phyloP scores from a whole-genome alignment of 2,113 vertebrate species.

The Notechis scutatus region DNA sequence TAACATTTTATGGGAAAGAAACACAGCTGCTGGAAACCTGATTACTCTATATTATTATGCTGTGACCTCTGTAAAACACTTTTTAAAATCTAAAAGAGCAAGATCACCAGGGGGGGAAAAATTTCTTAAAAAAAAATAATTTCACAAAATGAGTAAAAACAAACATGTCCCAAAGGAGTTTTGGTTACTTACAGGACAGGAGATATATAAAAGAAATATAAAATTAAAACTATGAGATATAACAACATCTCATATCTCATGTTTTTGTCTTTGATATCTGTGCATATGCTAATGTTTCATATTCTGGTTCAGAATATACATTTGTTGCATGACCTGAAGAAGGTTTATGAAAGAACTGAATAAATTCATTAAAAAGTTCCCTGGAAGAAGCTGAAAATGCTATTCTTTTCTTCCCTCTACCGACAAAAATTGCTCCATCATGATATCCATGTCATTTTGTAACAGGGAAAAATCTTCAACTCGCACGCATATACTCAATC shows the following conservation, averaged over 20 bases:
- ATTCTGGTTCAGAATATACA: neutral
- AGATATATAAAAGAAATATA: neutral
- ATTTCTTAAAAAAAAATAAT: neutral
- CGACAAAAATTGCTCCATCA: neutral
- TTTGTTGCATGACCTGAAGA: neutral
- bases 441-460: neutral
- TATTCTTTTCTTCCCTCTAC: neutral
- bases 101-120: neutral
- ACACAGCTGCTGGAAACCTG: neutral
- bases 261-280: neutral
- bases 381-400: neutral
- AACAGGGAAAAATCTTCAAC: neutral
- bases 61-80: neutral
- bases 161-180: neutral
- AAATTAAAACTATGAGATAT: neutral
- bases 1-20: neutral
- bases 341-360: neutral
- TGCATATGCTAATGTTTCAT: neutral
- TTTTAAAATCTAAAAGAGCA: neutral
- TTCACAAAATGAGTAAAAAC: neutral
- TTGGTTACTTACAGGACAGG: neutral
- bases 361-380: neutral
- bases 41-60: neutral
- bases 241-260: neutral
- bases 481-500: neutral